Evolutionary conservation across 2,797 vertebrate genomes (phyloP).

Genomic region (Xyrichtys novacula): DNA sequence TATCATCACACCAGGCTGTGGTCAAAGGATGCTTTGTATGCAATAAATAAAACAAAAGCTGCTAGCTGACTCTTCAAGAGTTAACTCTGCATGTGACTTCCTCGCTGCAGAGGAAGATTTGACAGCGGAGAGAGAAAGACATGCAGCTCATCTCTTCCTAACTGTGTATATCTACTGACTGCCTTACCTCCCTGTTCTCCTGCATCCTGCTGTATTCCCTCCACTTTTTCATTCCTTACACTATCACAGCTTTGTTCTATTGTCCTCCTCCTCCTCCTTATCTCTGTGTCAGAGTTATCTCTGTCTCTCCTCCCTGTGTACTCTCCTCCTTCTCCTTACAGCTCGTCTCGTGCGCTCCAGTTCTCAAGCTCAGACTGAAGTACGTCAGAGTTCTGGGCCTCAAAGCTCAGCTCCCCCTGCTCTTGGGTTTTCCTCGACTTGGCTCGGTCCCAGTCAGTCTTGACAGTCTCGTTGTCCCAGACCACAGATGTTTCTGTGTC

Average conservation of each 20-base stretch:
- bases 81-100: conserved; percentile 56
- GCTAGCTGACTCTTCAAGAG: conserved; percentile 61
- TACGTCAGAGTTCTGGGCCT: conserved; percentile 89
- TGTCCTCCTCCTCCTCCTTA: conserved; percentile 24
- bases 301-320: neutral
- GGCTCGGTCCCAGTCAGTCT: conserved; percentile 90
- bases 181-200: neutral
- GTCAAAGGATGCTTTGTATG: conserved; percentile 32
- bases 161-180: conserved; percentile 13
- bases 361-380: conserved; percentile 90
- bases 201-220: neutral
- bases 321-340: conserved; percentile 78
- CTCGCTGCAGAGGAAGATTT: conserved; percentile 47
- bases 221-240: conserved; percentile 7
- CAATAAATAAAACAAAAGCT: conserved; percentile 73
- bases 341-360: conserved; percentile 87
- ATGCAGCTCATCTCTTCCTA: neutral
- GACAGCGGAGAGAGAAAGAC: conserved; percentile 32
- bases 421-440: conserved; percentile 89
- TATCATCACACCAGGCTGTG: conserved; percentile 1
- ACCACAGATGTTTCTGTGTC: conserved; percentile 93
- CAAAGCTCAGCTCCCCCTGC: conserved; percentile 86
- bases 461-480: conserved; percentile 88
- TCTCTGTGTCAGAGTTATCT: conserved; percentile 31
- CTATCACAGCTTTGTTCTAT: conserved; percentile 60